Base-by-base conservation (phyloP, 2,888 invertebrate genomes). In the Xestia ashworthii region DNA sequence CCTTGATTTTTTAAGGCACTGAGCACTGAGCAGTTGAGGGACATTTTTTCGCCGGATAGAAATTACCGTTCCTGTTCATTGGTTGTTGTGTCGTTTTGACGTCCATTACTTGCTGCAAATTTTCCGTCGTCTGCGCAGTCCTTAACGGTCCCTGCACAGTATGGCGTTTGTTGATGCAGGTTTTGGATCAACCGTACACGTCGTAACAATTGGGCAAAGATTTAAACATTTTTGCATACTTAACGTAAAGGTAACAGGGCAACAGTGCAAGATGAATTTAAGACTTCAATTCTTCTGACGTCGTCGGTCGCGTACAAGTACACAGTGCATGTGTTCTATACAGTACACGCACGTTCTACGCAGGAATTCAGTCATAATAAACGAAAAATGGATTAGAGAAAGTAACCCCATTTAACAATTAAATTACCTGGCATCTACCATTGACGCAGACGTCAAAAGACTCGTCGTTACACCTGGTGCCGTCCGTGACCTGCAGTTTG, bases 401-500 rank as follows among this genome's bases (percentile, higher is more conserved):
- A 46, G 9, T 1, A 48, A 22, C 16, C 46, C 1, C 5, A 46
- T 22, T 16, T 38, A n/a, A 9, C 8, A 41, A 9, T 11, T 46
- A 25, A 19, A 50, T 77, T 80, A 99, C 99, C 98, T 98, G 98
- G 92, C 99, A 99, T 93, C 97, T 97, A 77, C 99, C 99, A 92
- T 99, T 98, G 73, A 99, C 99, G 93, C 99, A 99, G 87, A 99
- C 98, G 92, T 99, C 99, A 88, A 98, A 97, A 60, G 98, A 97
- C 90, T 98, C 98, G 80, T 98, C 97, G 90, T 97, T 98, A 94
- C 99, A 98, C 88, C 98, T 97, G 66, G 99, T 99, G 62, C 99
- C 98, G 97, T 99, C 98, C 83, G 98, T 97, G 84, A 99, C 98
- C 93, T 98, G 98, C 82, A 97, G 96, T 88, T 98, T 98, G 92